Conservation (phyloP, 2,113 vertebrate genomes). For the Scytalopus superciliaris region DNA sequence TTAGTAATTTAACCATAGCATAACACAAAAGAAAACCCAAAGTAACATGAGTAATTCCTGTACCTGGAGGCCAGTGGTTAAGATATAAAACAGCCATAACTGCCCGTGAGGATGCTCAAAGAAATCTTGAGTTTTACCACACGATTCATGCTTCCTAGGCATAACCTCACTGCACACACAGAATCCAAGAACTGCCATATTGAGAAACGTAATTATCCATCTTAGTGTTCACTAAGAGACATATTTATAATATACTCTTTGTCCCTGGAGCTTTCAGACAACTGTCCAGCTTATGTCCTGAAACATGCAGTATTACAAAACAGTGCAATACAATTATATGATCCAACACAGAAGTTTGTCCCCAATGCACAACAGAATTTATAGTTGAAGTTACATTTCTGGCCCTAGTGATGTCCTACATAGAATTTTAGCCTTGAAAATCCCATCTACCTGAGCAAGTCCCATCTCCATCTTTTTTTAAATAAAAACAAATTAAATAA, state of each 20-base stretch:
- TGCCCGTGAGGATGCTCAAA: background rate
- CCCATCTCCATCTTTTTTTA: background rate
- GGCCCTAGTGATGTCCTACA: background rate
- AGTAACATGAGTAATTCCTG: background rate
- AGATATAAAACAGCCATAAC: background rate
- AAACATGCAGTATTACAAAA: background rate
- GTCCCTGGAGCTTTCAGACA: background rate
- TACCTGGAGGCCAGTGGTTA: background rate
- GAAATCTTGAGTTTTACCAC: background rate
- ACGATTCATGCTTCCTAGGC: background rate
- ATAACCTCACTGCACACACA: rapidly evolving
- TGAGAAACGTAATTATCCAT: background rate
- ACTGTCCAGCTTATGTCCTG: background rate
- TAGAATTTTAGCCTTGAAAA: background rate
- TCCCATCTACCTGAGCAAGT: background rate
- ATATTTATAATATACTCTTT: background rate
- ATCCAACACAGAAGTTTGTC: background rate
- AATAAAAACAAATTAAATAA: background rate
- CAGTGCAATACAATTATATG: background rate
- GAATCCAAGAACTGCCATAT: rapidly evolving
- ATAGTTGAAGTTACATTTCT: background rate
- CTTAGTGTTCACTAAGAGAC: background rate
- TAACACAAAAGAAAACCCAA: background rate
- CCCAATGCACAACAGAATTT: background rate
- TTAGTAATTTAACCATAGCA: background rate